Conservation (phyloP, 2,797 vertebrate genomes). For the Malurus leucopterus region DNA sequence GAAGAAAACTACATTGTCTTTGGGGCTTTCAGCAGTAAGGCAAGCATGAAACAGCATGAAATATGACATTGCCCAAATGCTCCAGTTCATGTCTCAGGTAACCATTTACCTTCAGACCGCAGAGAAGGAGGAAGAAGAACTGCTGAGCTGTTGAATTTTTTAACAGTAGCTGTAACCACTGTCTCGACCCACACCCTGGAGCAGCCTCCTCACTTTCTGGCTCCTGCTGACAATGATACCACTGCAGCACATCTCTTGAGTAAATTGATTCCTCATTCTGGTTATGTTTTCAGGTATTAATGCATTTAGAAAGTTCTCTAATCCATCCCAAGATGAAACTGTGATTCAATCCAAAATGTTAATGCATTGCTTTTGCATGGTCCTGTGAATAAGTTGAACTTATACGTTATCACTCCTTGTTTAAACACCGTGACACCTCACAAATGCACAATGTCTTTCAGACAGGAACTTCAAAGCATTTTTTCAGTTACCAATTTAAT, state of each 20-base stretch:
- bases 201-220: background rate
- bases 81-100: background rate
- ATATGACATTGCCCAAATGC: background rate
- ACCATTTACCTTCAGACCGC: background rate
- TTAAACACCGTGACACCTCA: background rate
- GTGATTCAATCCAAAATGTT: background rate
- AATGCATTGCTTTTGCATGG: background rate
- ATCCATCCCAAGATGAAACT: background rate
- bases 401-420: background rate
- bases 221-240: background rate
- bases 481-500: background rate
- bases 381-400: background rate
- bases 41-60: background rate
- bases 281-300: background rate
- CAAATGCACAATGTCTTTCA: background rate
- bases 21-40: background rate
- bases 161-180: background rate
- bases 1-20: background rate
- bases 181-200: background rate
- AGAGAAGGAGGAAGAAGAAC: background rate
- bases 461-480: background rate
- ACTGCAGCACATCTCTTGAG: background rate
- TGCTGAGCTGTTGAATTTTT: background rate
- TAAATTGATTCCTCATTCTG: background rate
- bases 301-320: background rate